Evolutionary conservation across 2,797 vertebrate genomes (phyloP).

Genomic region (Lagodon rhomboides): DNA sequence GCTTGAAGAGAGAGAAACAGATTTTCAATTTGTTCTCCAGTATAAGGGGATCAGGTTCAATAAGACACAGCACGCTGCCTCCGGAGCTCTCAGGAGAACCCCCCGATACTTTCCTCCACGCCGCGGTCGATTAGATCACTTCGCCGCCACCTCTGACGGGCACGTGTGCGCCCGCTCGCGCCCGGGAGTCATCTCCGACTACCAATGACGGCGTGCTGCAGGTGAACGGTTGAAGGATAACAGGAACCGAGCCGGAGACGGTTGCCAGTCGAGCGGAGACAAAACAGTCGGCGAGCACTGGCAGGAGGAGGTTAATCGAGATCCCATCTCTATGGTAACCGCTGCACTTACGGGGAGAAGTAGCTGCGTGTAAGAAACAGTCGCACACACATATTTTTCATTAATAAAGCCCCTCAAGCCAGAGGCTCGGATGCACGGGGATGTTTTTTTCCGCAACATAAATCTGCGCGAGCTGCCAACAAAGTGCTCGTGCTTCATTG

Average conservation of each 20-base stretch:
- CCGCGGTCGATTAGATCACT: conserved; percentile 66
- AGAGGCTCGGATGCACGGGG: conserved; percentile 23
- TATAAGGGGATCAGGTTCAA: conserved; percentile 83
- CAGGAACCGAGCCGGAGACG: conserved; percentile 1
- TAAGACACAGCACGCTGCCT: conserved; percentile 76
- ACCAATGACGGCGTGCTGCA: background rate
- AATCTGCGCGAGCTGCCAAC: conserved; percentile 54
- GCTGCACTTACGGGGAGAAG: conserved; percentile 42
- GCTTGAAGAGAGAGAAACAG: conserved; percentile 75
- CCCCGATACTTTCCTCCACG: conserved; percentile 59
- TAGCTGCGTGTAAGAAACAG: conserved; percentile 43
- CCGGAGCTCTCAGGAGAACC: conserved; percentile 72
- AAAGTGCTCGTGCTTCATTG: conserved; percentile 48
- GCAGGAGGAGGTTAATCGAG: conserved; percentile 48
- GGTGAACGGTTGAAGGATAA: conserved; percentile 6
- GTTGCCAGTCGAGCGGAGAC: conserved; percentile 17
- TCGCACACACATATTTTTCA: conserved; percentile 41
- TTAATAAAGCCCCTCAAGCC: conserved; percentile 57
- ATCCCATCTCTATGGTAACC: conserved; percentile 69
- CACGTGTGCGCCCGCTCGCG: background rate
- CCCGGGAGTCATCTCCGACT: conserved; percentile 11
- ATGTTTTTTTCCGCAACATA: conserved; percentile 2
- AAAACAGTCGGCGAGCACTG: conserved; percentile 34
- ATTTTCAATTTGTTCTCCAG: conserved; percentile 85
- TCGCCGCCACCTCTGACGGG: conserved; percentile 34